Base-by-base conservation (phyloP, 2,113 vertebrate species). In the Siphamia tubifer region DNA sequence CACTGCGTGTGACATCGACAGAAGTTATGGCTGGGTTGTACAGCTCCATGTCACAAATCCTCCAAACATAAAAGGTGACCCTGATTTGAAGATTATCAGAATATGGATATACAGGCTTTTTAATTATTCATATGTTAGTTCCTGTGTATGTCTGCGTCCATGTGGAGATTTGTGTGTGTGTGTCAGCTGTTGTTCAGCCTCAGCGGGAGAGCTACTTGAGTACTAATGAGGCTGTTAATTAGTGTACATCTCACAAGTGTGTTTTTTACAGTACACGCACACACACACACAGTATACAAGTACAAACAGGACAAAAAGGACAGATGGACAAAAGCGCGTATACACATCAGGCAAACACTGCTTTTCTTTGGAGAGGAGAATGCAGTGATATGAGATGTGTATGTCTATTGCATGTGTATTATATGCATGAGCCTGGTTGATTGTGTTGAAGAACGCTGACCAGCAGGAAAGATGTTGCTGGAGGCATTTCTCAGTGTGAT, bases 151-250 rank as follows among this genome's bases (percentile, higher is more conserved):
- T 34, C 2, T 16, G 55, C 10, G 1, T 31, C 13, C 8, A 10
- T 58, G 21, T 60, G 56, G 27, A 49, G 10, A 36, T 47, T 5
- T 11, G 39, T 27, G 65, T 47, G 17, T 44, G 34, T 69, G 11
- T 32, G 45, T 43, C 36, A 44, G 48, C 42, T 71, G 24, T 69
- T 70, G 13, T 36, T 69, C 40, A 21, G 40, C 38, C 83, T 2
- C 70, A 71, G 84, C 73, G 69, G 82, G 82, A 82, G 77, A 74
- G 68, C 57, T 56, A 24, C 81, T 84, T 44, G 69, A 88, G 77
- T 71, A 77, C 71, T 91, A 91, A 92, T 58, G 73, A 85, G 89
- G 57, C 69, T 90, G 88, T 89, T 91, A 91, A 91, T 92, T 89
- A 90, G 81, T 85, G 75, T 79, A 83, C 68, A 65, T 85, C 73